These are phyloP conservation scores for Oxycera nigricornis DNA, from an alignment of 2,888 invertebrate genomes.

Conservation along the genomic window DNA sequence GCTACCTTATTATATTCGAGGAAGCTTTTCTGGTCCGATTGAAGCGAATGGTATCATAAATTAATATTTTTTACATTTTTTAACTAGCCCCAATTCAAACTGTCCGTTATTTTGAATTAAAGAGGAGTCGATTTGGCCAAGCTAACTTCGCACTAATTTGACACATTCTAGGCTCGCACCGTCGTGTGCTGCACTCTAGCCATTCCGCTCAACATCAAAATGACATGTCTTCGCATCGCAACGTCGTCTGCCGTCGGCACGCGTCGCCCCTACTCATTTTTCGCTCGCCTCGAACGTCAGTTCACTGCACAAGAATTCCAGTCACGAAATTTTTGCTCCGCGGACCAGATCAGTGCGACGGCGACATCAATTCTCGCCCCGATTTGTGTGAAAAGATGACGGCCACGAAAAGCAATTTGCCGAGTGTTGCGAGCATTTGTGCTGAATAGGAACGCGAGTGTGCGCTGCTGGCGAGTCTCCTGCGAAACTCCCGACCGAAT, in stretches of 20 bases:
- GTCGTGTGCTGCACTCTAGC: not conserved
- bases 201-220: not conserved
- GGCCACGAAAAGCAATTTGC: constrained; percentile 10
- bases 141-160: not conserved
- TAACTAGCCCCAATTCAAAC: too few species aligned
- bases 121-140: too few species aligned
- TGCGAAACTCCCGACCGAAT: not conserved
- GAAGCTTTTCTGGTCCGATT: too few species aligned
- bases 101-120: too few species aligned
- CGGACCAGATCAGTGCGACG: constrained; percentile 21
- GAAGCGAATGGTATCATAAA: too few species aligned
- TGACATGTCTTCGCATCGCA: not conserved
- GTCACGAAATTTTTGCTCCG: constrained; percentile 26
- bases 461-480: not conserved
- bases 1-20: too few species aligned
- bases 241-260: not conserved
- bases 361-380: constrained; percentile 7
- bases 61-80: too few species aligned
- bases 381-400: constrained; percentile 35
- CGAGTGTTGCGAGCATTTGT: not conserved
- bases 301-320: constrained; percentile 17
- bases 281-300: not conserved
- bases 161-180: not conserved
- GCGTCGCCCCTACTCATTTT: not conserved
- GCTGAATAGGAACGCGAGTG: not conserved